A percentile compares a stretch with the other conserved stretches of the same genome.
phyloP scores from a whole-genome alignment of 2,113 vertebrate genomes.

The Oceanites oceanicus region DNA sequence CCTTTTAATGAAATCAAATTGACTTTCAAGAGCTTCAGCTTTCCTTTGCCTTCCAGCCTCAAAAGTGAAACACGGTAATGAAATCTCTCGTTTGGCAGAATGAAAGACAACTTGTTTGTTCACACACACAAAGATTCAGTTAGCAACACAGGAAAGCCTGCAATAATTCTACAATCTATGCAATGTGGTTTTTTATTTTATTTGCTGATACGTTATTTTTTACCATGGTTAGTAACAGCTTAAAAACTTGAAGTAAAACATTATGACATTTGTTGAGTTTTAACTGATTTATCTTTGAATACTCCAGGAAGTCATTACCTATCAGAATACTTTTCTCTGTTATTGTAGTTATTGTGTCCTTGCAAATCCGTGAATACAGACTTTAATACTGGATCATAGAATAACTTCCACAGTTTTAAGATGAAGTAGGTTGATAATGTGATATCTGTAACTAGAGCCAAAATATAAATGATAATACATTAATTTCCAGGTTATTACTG shows the following conservation, averaged over 20 bases:
- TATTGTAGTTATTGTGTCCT: background rate
- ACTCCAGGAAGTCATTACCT: background rate
- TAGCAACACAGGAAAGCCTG: background rate
- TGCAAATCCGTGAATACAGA: background rate
- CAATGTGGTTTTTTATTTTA: background rate
- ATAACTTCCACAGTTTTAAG: background rate
- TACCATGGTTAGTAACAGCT: background rate
- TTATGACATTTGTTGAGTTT: background rate
- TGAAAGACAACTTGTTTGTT: background rate
- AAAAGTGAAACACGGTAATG: constrained; percentile 3
- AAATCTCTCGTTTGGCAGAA: constrained; percentile 31
- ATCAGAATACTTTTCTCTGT: background rate
- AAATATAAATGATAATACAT: background rate
- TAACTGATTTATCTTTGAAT: background rate
- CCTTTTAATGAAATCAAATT: constrained; percentile 11
- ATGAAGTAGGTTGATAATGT: background rate
- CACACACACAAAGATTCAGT: background rate
- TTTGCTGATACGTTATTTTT: background rate
- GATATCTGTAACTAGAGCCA: background rate
- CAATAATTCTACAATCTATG: background rate
- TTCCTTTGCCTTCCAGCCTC: constrained; percentile 21
- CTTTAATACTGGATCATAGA: background rate
- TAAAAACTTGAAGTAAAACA: background rate
- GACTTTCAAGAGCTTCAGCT: background rate
- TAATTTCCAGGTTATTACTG: background rate